Evolutionary conservation across 1,140 invertebrate species (phyloP).

Genomic region (Leptopilina boulardi): DNA sequence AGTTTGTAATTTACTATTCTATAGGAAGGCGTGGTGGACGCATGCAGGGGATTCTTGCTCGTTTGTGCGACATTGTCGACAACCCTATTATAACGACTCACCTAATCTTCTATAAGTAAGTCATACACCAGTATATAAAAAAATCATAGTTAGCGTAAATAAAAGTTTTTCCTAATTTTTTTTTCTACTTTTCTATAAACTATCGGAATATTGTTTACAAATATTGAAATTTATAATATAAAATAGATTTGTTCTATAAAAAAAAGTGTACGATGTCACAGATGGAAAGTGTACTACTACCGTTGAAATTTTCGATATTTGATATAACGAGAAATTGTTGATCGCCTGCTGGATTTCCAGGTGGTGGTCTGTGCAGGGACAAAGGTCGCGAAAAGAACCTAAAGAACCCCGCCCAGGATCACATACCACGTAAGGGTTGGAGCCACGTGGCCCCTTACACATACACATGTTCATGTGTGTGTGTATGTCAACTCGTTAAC

Average conservation of each 20-base stretch:
- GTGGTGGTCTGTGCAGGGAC: conserved; percentile 54
- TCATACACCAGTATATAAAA: conserved; percentile 44
- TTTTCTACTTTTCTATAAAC: too few relatives aligned
- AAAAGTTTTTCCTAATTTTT: neutral
- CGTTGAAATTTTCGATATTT: conserved; percentile 40
- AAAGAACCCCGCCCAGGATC: conserved; percentile 66
- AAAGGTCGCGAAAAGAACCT: conserved; percentile 61
- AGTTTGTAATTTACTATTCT: conserved; percentile 65
- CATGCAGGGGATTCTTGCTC: conserved; percentile 62
- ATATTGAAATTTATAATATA: too few relatives aligned
- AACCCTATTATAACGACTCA: conserved; percentile 50
- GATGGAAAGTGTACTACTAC: neutral
- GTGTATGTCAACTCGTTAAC: conserved; percentile 2
- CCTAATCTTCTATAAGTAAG: conserved; percentile 49
- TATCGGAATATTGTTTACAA: too few relatives aligned
- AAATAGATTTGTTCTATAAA: neutral
- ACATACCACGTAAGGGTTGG: conserved; percentile 67
- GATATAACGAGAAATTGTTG: conserved; percentile 50
- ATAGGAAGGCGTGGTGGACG: conserved; percentile 62
- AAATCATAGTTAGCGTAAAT: neutral
- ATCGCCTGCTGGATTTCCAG: conserved; percentile 62
- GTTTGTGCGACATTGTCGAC: conserved; percentile 67
- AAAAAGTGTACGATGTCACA: neutral
- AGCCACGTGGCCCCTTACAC: conserved; percentile 57
- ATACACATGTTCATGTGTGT: neutral